Evolutionary conservation across 2,113 vertebrate genomes (phyloP), one percentile per base, ranked within the genome.

Genomic region (Eretmochelys imbricata): DNA sequence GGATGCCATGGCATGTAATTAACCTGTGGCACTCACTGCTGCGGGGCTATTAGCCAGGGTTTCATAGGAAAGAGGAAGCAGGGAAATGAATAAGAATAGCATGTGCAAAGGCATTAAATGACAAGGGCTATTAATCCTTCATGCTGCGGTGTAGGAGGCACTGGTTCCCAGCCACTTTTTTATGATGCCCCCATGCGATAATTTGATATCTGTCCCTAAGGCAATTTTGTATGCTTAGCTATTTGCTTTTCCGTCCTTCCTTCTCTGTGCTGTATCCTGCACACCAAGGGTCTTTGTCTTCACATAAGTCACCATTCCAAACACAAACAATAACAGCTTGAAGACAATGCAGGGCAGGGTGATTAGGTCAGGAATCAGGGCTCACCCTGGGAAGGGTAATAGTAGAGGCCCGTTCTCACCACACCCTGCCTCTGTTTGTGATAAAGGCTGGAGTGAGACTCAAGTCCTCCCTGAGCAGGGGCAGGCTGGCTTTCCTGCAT

Each of bases 1-100:
- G 48, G 19, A 27, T 79, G 86, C 31, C 38, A 17, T 19, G 42
- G 17, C 24, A 5, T 84, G 35, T 80, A 80, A 92, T 88, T 88
- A 92, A 35, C 76, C 84, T 29, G 57, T 55, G 79, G 86, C 57
- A 48, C 82, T 88, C 69, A 65, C 86, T 72, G 82, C 84, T 80
- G 81, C 59, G 80, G 46, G 86, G 80, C 80, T 8, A 88, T 92
- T 46, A 72, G 75, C 50, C 25, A 84, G 54, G 42, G 82, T 51
- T 88, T 92, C 72, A 55, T 42, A 88, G 91, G 91, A 87, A 92
- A 86, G 86, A 29, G 51, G 69, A 78, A 78, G 42, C 86, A 92
- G 38, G 12, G n/a, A 88, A 80, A 80, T 92, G 82, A 72, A 59
- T 80, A 14, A 42, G 42, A 42, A 31, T 46, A 80, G 81, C 75